A percentile compares a stretch with the other conserved stretches of the same genome.
These are phyloP conservation scores for Acanthisitta chloris DNA, from an alignment of 2,113 vertebrate species.

Conservation along the genomic window DNA sequence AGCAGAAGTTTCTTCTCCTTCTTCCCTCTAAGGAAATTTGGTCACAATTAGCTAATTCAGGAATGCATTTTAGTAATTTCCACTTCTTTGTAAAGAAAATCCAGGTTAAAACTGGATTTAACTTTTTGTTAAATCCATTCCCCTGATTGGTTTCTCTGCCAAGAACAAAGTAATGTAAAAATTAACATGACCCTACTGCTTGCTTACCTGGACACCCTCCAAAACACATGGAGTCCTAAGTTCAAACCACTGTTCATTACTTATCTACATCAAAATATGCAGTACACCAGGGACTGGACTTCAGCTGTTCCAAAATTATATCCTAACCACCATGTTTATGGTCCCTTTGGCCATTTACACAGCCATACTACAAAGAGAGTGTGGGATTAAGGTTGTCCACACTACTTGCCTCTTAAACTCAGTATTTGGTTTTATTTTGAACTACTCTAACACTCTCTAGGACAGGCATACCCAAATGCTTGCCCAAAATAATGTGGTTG, in stretches of 20 bases:
- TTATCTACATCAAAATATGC: not conserved
- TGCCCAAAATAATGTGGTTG: not conserved
- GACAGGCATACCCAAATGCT: not conserved
- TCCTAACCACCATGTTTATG: not conserved
- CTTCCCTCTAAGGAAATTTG: not conserved
- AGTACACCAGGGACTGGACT: not conserved
- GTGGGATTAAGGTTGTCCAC: not conserved
- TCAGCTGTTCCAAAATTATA: not conserved
- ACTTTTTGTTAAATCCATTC: not conserved
- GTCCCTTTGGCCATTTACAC: not conserved
- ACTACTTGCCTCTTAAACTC: not conserved
- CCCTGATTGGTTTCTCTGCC: not conserved
- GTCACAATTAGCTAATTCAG: not conserved
- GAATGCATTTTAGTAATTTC: not conserved
- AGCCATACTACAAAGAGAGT: not conserved
- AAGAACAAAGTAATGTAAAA: not conserved
- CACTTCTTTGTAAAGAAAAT: not conserved
- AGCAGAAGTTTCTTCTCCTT: not conserved
- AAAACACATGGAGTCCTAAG: not conserved
- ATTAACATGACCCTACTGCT: not conserved
- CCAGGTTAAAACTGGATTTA: not conserved
- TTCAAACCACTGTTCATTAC: not conserved
- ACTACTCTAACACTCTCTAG: not conserved
- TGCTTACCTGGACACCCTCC: not conserved
- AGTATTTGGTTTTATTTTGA: not conserved